phyloP scores from a whole-genome alignment of 2,113 vertebrate genomes.

The Fregetta grallaria region DNA sequence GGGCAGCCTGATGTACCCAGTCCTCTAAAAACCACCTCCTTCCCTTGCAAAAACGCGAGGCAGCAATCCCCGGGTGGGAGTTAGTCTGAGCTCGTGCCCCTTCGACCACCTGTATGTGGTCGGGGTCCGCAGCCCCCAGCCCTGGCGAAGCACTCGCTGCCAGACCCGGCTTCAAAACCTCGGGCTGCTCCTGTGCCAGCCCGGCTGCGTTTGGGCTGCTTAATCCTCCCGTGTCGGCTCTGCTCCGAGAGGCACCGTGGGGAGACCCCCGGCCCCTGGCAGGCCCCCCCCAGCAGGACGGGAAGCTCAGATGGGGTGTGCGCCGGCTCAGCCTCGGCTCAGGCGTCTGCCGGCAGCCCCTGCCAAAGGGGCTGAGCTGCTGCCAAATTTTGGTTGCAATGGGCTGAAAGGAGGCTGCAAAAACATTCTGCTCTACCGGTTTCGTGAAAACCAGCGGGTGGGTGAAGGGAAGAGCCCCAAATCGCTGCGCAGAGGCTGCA shows the following conservation, averaged over 20 bases:
- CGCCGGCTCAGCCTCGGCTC: background rate
- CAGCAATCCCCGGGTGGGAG: background rate
- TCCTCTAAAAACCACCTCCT: background rate
- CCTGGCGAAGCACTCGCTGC: fast-evolving
- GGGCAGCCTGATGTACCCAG: fast-evolving
- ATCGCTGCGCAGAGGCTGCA: background rate
- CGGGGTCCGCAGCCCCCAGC: background rate
- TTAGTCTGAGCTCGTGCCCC: fast-evolving
- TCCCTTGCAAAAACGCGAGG: fast-evolving
- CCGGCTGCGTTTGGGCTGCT: fast-evolving
- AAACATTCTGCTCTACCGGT: background rate
- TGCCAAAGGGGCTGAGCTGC: background rate
- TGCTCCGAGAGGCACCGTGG: fast-evolving
- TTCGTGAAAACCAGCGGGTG: fast-evolving
- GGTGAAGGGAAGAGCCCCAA: background rate
- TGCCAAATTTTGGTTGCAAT: background rate
- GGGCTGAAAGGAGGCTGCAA: background rate
- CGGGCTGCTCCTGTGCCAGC: background rate
- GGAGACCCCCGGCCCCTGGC: background rate
- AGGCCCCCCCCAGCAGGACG: background rate
- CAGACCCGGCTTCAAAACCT: background rate
- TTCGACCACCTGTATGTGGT: fast-evolving
- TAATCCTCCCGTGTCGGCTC: background rate
- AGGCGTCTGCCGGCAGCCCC: background rate
- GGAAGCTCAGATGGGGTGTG: background rate